Conservation (phyloP, 1,140 invertebrate species). For the Heliconius melpomene region DNA sequence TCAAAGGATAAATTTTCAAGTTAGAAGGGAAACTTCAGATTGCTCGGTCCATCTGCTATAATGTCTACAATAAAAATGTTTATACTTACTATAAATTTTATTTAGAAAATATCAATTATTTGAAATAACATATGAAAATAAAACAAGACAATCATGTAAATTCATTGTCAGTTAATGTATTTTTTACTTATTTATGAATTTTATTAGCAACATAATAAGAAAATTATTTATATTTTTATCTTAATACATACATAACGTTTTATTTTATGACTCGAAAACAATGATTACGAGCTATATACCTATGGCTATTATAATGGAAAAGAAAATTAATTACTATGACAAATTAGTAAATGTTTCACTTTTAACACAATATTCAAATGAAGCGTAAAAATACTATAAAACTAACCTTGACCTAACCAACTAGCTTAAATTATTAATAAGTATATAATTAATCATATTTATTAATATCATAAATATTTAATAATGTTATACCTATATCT, state of each 20-base stretch:
- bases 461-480: too few relatives aligned
- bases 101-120: not conserved
- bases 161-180: not conserved
- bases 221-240: not conserved
- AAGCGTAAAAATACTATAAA: too few relatives aligned
- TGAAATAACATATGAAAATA: not conserved
- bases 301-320: not conserved
- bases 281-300: not conserved
- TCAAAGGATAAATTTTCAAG: not conserved
- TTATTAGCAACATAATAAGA: not conserved
- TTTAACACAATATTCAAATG: not conserved
- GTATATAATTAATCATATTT: too few relatives aligned
- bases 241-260: not conserved
- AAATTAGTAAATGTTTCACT: not conserved
- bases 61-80: not conserved
- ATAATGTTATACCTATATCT: not conserved
- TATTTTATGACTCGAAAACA: not conserved
- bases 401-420: too few relatives aligned
- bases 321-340: not conserved
- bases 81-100: not conserved
- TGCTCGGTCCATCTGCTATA: not conserved
- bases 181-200: not conserved
- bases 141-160: not conserved
- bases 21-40: not conserved
- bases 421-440: too few relatives aligned